These are phyloP conservation scores for Helogale parvula DNA, from an alignment of 2,113 vertebrate species.

Conservation along the genomic window DNA sequence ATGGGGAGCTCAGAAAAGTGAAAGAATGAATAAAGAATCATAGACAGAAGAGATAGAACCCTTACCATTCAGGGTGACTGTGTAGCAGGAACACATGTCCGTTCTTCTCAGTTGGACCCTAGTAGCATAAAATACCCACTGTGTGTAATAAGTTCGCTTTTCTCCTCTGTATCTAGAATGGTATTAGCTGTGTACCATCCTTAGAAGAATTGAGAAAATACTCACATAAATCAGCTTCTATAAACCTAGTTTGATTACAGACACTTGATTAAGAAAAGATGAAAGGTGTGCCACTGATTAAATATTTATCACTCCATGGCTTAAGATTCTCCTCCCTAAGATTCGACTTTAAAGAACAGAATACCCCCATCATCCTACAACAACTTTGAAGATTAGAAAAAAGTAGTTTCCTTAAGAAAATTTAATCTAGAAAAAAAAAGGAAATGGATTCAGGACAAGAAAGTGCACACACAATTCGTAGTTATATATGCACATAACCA, in stretches of 20 bases:
- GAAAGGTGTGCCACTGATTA: neutral
- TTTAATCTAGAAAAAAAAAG: neutral
- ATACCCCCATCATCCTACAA: neutral
- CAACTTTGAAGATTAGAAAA: neutral
- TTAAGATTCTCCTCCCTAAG: neutral
- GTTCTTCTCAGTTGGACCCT: neutral
- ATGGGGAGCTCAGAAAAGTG: neutral
- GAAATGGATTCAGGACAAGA: neutral
- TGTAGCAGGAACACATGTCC: neutral
- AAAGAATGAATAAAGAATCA: neutral
- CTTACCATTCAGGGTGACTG: neutral
- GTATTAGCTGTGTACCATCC: neutral
- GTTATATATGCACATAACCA: neutral
- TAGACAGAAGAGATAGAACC: neutral
- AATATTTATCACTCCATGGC: neutral
- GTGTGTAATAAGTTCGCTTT: neutral
- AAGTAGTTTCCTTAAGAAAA: neutral
- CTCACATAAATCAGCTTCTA: neutral
- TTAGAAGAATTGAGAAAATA: neutral
- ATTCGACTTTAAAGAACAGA: neutral
- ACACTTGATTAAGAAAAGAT: neutral
- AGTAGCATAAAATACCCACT: neutral
- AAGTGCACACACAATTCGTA: neutral
- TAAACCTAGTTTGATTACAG: neutral
- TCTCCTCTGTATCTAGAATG: neutral